Evolutionary conservation across 2,797 vertebrate species (phyloP), one percentile per base, ranked within the genome.

Genomic region (Sebastes matsubarae): DNA sequence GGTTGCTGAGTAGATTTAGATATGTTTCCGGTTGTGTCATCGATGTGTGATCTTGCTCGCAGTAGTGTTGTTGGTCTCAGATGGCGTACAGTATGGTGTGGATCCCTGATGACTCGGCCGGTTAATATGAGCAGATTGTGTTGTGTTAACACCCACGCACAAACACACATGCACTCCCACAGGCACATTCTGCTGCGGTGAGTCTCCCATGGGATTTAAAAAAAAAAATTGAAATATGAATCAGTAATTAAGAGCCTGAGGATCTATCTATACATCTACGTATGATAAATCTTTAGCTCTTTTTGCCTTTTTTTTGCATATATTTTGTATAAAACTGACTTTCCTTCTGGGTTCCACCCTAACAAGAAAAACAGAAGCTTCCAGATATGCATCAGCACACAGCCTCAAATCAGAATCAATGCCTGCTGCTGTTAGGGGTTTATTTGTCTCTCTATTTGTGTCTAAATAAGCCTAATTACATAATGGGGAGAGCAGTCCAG

Each of bases 1-100:
- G 2, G 6, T 68, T 60, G 25, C 36, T 34, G n/a, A 20, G 60
- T 59, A 32, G 29, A 32, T 72, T 60, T 36, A 13, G 8, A 52
- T n/a, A 20, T 5, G 12, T 59, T 32, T 18, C 11, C 10, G 30
- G 32, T 42, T 46, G 58, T 72, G 20, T 71, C 42, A 58, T 54
- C 4, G 2, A 20, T 20, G 10, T 76, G 54, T 27, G 66, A 46
- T 69, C 38, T 25, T 52, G 12, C 68, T 76, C 18, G 1, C n/a
- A 50, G 34, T 32, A 8, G 3, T 25, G n/a, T 29, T 58, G 69
- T 63, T 57, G 58, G 30, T 69, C 76, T 91, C 90, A 83, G 84
- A 87, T 86, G 86, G 84, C 22, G 36, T 76, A 80, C 86, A 89
- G 86, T 87, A 91, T 83, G 88, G 84, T 85, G 84, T 42, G 72